Base-by-base conservation (phyloP, 2,113 vertebrate genomes). In the Trichomycterus rosablanca region DNA sequence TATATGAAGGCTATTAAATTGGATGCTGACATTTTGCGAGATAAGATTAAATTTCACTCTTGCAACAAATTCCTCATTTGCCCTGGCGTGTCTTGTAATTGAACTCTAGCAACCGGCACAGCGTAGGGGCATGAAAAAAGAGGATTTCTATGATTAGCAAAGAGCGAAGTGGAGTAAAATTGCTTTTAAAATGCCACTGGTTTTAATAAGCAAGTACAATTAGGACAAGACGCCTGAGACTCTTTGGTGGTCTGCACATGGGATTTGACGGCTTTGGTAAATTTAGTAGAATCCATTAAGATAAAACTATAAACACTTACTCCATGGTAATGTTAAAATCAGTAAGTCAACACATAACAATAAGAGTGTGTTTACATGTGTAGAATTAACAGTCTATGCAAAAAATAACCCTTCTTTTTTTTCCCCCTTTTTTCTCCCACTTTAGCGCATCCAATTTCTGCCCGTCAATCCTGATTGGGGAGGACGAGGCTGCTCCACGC, bases 21-120 rank as follows among this genome's bases (percentile, higher is more conserved):
- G 71, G 67, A 77, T 66, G 65, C 73, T 85, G 83, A 85, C 85
- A 87, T 87, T 87, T 87, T 74, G 74, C 79, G 67, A 79, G 82
- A 84, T 81, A 80, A 84, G 76, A 83, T 81, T 74, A 74, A 80
- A 79, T 80, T 76, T 81, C 72, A 55, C 67, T 69, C 76, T 46
- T 64, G 61, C 81, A 74, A 74, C 72, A 35, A 67, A 67, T 85
- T 86, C 74, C 74, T 78, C 81, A 81, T 84, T 83, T 86, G 77
- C 68, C 65, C 75, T 59, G 69, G 73, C 57, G 70, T 57, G 77
- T 71, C 63, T 75, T 67, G 76, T 72, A 82, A 83, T 78, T 80
- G 75, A 56, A 67, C 61, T 57, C 23, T 6, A 39, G 52, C 28
- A 63, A 71, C 70, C 74, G 74, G 69, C 59, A 19, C 28, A 66